phyloP scores from a whole-genome alignment of 2,113 vertebrate species.

The Montifringilla adamsi region DNA sequence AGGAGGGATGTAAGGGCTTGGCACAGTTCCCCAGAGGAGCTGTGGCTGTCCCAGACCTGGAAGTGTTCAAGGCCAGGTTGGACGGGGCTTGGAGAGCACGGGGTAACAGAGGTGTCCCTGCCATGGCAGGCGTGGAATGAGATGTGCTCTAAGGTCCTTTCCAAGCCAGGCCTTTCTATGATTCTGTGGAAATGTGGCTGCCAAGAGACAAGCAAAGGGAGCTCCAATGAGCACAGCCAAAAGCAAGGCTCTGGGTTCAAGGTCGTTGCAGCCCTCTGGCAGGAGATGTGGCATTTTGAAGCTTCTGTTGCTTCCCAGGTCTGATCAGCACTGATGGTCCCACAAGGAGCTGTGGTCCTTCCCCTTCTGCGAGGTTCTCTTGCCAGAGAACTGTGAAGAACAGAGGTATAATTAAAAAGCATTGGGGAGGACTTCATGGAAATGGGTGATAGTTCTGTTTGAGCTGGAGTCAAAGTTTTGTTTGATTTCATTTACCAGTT shows the following conservation, averaged over 20 bases:
- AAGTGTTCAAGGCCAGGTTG: neutral
- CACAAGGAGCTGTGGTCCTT: neutral
- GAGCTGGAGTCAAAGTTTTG: neutral
- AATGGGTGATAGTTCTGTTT: neutral
- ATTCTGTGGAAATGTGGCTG: neutral
- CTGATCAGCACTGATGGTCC: neutral
- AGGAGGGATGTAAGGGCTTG: neutral
- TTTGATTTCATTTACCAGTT: constrained; percentile 30
- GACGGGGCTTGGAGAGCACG: neutral
- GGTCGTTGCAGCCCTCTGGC: neutral
- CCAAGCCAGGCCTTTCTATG: neutral
- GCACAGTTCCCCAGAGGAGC: neutral
- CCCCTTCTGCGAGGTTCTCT: neutral
- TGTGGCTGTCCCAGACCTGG: neutral
- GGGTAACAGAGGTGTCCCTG: neutral
- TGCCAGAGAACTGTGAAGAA: neutral
- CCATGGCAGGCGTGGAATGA: neutral
- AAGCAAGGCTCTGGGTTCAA: neutral
- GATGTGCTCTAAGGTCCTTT: neutral
- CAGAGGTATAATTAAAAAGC: constrained; percentile 12
- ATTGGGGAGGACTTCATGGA: neutral
- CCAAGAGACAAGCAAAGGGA: neutral
- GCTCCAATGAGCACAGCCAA: neutral
- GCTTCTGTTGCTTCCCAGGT: neutral
- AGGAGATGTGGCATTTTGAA: neutral